Evolutionary conservation across 2,888 invertebrate species (phyloP).

Genomic region (Tetheella fluctuosa): DNA sequence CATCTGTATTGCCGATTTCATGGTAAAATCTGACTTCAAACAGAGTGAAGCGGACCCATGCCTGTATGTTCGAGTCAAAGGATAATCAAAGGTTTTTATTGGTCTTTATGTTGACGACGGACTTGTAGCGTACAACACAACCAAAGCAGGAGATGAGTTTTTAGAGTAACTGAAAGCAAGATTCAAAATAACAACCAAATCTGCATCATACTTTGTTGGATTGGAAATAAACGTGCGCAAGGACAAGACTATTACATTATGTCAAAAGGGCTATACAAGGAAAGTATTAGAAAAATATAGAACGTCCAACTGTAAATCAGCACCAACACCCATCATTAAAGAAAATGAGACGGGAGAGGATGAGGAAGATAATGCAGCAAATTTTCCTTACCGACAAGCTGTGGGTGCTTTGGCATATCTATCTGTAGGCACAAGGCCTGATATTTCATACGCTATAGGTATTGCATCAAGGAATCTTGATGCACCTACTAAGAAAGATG

Average conservation of each 20-base stretch:
- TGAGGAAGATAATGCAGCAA: neutral
- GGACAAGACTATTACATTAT: no score
- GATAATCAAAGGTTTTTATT: neutral
- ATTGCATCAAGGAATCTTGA: neutral
- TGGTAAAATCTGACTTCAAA: neutral
- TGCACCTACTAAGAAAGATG: neutral
- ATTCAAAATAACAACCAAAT: no score
- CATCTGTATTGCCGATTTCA: neutral
- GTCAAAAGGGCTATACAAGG: no score
- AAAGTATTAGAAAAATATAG: no score
- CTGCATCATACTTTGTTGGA: no score
- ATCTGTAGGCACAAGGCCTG: neutral
- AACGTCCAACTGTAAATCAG: neutral
- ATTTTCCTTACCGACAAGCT: neutral
- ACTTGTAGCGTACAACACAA: neutral
- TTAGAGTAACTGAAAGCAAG: no score
- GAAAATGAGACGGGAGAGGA: neutral
- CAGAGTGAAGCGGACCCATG: constrained; percentile 1
- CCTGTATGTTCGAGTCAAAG: neutral
- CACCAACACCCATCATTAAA: neutral
- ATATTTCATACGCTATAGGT: neutral
- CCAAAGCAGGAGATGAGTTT: no score
- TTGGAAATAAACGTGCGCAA: no score
- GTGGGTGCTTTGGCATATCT: neutral
- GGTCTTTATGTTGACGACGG: constrained; percentile 12